Conservation (phyloP, 2,888 invertebrate species). For the Frankliniella fusca region DNA sequence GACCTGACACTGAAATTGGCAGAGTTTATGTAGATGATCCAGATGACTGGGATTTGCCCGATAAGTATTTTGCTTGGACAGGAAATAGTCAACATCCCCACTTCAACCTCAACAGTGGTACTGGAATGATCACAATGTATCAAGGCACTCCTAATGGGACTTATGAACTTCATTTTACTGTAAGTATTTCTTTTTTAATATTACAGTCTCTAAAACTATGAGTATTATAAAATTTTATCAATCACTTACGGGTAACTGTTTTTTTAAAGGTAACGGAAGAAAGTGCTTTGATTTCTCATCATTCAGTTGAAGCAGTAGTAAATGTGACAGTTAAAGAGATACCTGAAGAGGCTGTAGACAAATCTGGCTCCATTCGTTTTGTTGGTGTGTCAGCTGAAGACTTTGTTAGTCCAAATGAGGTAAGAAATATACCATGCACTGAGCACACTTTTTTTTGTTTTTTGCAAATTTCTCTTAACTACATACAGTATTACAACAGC, state of each 20-base stretch:
- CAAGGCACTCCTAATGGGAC: constrained; percentile 69
- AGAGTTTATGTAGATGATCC: constrained; percentile 88
- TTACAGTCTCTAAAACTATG: neutral
- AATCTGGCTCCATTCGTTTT: constrained; percentile 87
- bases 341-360: constrained; percentile 85
- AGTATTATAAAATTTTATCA: neutral
- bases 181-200: constrained; percentile 45
- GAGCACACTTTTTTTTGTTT: neutral
- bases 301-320: constrained; percentile 77
- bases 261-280: constrained; percentile 62
- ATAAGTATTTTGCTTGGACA: constrained; percentile 80
- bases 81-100: constrained; percentile 54
- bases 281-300: constrained; percentile 55
- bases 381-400: constrained; percentile 77
- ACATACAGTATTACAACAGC: neutral
- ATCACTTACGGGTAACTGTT: neutral
- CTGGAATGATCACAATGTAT: constrained; percentile 84
- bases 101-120: constrained; percentile 69
- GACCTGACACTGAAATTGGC: constrained; percentile 77
- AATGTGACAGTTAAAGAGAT: constrained; percentile 82
- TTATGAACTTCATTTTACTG: constrained; percentile 69
- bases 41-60: constrained; percentile 95
- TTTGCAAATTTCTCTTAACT: constrained; percentile 46
- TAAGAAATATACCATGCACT: constrained; percentile 36
- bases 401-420: constrained; percentile 61